These are phyloP conservation scores for Musca vetustissima DNA, from an alignment of 1,140 invertebrate genomes.

Conservation along the genomic window DNA sequence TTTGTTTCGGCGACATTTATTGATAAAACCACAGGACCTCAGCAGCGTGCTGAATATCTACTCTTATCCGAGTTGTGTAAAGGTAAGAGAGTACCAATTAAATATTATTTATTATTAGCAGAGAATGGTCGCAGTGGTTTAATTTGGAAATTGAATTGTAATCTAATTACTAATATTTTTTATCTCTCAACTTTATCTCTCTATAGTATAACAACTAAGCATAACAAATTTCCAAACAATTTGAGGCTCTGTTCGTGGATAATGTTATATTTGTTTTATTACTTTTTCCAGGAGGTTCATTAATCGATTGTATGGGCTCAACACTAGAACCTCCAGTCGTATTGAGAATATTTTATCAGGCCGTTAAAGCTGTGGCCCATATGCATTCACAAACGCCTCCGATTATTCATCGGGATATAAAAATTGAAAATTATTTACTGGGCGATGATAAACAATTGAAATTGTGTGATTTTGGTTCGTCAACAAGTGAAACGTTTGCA, in stretches of 20 bases:
- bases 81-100: no score
- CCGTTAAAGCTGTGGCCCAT: constrained; percentile 84
- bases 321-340: constrained; percentile 74
- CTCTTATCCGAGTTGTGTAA: constrained; percentile 72
- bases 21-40: constrained; percentile 67
- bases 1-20: constrained; percentile 75
- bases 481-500: constrained; percentile 79
- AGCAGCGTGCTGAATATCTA: constrained; percentile 72
- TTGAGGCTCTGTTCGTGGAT: no score
- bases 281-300: constrained; percentile 65
- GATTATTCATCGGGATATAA: constrained; percentile 87
- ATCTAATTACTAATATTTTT: not conserved
- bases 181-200: no score
- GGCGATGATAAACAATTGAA: constrained; percentile 83
- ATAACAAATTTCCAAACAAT: no score
- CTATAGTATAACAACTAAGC: no score
- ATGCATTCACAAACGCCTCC: constrained; percentile 90
- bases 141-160: not conserved
- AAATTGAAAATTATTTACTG: constrained; percentile 65
- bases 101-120: no score
- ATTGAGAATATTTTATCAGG: constrained; percentile 89
- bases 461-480: constrained; percentile 98
- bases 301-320: constrained; percentile 79
- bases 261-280: not conserved
- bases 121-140: no score